These are phyloP conservation scores for Haliclystus octoradiatus DNA, from an alignment of 30 jellyfish, hydroid and myxozoan species.

Conservation along the genomic window DNA sequence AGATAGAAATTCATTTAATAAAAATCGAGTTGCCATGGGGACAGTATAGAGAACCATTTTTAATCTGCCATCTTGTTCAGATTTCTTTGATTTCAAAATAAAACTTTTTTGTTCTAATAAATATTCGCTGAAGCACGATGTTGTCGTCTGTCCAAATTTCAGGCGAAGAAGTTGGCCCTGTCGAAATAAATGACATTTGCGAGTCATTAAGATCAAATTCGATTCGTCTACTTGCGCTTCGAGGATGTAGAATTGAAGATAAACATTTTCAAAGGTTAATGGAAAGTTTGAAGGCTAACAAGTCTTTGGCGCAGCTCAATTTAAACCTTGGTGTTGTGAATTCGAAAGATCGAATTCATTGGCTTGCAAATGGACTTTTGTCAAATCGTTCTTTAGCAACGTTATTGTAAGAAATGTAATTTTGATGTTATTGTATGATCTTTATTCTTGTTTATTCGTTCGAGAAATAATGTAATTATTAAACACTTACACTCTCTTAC, in stretches of 20 bases:
- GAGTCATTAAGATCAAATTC: constrained; percentile 65
- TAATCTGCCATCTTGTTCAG: too few relatives aligned
- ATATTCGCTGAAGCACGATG: too few relatives aligned
- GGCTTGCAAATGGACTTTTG: constrained; percentile 85
- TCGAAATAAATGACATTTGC: constrained; percentile 76
- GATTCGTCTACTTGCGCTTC: constrained; percentile 79
- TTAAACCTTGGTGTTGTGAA: constrained; percentile 77
- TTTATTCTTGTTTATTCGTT: too few relatives aligned
- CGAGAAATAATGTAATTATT: too few relatives aligned
- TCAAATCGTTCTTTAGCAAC: constrained; percentile 52
- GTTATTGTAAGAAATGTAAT: constrained; percentile 45
- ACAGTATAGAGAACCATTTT: too few relatives aligned
- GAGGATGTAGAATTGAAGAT: constrained; percentile 89
- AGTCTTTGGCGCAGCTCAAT: constrained; percentile 80
- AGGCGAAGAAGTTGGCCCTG: constrained; percentile 78
- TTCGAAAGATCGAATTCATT: constrained; percentile 45
- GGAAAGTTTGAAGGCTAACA: constrained; percentile 58
- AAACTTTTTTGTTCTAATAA: too few relatives aligned
- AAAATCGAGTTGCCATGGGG: too few relatives aligned
- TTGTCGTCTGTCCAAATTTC: constrained; percentile 95
- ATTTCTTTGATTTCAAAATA: too few relatives aligned
- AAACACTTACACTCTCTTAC: too few relatives aligned
- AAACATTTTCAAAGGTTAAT: constrained; percentile 38
- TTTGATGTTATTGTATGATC: neutral
- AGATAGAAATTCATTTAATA: too few relatives aligned